A percentile compares a stretch with the other conserved stretches of the same genome.
Conservation (phyloP, 2,888 invertebrate genomes). For the Orgyia antiqua region DNA sequence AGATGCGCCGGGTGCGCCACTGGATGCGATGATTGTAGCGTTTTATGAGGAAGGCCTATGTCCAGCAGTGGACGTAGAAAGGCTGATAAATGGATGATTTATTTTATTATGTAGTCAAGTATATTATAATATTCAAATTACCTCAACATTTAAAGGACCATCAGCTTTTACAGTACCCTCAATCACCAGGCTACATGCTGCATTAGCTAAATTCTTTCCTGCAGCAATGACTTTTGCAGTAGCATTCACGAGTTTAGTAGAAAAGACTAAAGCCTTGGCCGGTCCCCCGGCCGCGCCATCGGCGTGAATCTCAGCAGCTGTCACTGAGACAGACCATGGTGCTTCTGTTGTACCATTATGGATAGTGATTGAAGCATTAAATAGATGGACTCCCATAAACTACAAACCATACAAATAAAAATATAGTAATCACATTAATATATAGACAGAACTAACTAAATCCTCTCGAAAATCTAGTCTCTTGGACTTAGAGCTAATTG, state of each 20-base stretch:
- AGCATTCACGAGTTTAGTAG: conserved; percentile 82
- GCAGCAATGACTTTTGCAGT: conserved; percentile 75
- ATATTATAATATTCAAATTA: no score
- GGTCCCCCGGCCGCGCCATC: conserved; percentile 86
- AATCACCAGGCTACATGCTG: conserved; percentile 84
- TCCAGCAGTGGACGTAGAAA: no score
- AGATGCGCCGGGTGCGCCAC: no score
- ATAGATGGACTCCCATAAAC: conserved; percentile 92
- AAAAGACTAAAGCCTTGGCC: conserved; percentile 82
- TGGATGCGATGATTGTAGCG: no score
- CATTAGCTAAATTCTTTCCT: conserved; percentile 83
- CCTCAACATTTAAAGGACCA: conserved; percentile 91
- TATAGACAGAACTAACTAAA: no score
- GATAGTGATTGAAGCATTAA: conserved; percentile 80
- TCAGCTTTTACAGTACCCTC: conserved; percentile 89
- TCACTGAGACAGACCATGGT: conserved; percentile 84
- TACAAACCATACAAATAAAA: no score
- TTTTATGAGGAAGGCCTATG: no score
- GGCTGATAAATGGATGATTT: no score
- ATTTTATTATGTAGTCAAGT: no score
- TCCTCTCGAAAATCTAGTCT: no score
- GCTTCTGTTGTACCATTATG: conserved; percentile 69
- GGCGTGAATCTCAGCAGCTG: conserved; percentile 83
- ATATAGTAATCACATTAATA: no score
- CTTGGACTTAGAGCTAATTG: no score